phyloP scores from a whole-genome alignment of 2,797 vertebrate genomes.

The Chaenodraco wilsoni region DNA sequence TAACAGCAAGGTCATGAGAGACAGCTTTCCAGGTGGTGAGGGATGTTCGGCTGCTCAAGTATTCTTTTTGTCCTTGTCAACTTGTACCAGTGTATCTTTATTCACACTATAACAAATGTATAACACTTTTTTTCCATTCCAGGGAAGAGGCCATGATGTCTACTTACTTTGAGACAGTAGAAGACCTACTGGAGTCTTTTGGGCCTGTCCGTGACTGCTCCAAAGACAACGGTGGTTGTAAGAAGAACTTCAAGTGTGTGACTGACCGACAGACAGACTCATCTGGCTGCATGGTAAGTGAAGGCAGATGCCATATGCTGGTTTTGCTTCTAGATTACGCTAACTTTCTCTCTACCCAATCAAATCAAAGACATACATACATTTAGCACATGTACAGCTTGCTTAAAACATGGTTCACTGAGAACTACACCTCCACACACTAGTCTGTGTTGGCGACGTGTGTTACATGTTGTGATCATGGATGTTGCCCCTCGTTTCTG shows the following conservation, averaged over 20 bases:
- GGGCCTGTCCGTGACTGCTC: conserved; percentile 95
- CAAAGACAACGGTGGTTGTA: conserved; percentile 96
- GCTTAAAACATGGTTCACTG: no score
- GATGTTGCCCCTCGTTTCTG: no score
- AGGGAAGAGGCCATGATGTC: conserved; percentile 98
- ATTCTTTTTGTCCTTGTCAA: conserved; percentile 18
- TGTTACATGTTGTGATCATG: no score
- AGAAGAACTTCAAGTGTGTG: conserved; percentile 97
- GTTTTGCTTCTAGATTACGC: conserved; percentile 2
- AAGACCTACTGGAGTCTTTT: conserved; percentile 95
- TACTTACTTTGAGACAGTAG: conserved; percentile 96
- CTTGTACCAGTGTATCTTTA: neutral
- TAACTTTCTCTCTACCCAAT: neutral
- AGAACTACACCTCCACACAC: no score
- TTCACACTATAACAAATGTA: neutral
- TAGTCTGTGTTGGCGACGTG: no score
- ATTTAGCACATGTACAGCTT: no score
- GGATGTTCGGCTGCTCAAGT: conserved; percentile 25
- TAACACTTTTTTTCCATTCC: conserved; percentile 50
- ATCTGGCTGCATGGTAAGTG: conserved; percentile 93
- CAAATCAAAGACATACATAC: no score
- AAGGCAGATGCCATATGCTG: neutral
- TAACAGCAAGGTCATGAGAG: conserved; percentile 8
- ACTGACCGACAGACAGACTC: conserved; percentile 94
- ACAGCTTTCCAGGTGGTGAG: conserved; percentile 22